Evolutionary conservation across 2,888 invertebrate species (phyloP), one percentile per base, ranked within the genome.

Genomic region (Gortyna flavago): DNA sequence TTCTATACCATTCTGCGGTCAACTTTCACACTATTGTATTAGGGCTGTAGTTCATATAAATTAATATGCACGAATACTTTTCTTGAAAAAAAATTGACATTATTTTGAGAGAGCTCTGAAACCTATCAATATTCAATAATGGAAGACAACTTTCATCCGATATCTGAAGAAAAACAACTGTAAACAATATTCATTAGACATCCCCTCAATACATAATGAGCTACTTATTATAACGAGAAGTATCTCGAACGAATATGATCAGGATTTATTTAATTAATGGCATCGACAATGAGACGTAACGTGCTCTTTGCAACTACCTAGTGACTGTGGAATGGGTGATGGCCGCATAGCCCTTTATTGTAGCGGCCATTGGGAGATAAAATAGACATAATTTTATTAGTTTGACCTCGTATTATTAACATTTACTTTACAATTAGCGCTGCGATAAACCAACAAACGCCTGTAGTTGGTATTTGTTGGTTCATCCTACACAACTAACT

Each of bases 181-280:
- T 72, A 77, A 84, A 84, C 78, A 84, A 81, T 85, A 81, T 84
- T 85, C 81, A 78, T 75, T 85, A 78, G 70, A 54, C 61, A 64
- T 35, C 51, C 72, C 74, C 73, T 66, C 59, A 54, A 75, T 81
- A 84, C 74, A 81, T 70, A 81, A 81, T 81, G 57, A 78, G 72
- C 71, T 80, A 35, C 68, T 72, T 57, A 48, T 61, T 61, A 82
- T 65, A 62, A 48, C 61, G 69, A 51, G 35, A 29, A 81, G 72
- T 64, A 38, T 21, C 61, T 11, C 16, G 3, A 16, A 41, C 41
- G 41, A 64, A 35, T 41, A 13, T 75, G 35, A n/a, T 54, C 11
- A 18, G 1, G 18, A 29, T 32, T 77, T 41, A 41, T 59, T 61
- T 7, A 21, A 62, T 61, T 7, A 21, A 62, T 25, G 59, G n/a